Conservation (phyloP, 2,113 vertebrate species). For the Phocoena sinus region DNA sequence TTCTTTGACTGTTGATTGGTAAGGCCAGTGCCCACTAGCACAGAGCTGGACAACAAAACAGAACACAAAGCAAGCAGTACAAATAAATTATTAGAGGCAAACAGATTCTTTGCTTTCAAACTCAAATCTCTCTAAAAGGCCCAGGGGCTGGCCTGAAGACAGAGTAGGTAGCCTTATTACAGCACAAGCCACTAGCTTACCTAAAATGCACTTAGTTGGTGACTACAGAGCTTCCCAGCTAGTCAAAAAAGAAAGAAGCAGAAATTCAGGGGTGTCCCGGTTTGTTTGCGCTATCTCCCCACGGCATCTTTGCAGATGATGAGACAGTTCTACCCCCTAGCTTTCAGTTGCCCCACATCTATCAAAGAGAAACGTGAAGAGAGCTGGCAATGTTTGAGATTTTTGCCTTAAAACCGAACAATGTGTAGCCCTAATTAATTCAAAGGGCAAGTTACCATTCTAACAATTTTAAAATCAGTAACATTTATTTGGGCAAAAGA, state of each 20-base stretch:
- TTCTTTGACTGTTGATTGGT: neutral
- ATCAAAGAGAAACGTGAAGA: neutral
- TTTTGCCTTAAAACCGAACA: neutral
- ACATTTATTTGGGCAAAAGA: neutral
- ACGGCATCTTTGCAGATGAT: neutral
- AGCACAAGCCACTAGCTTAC: neutral
- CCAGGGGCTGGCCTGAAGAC: too few relatives aligned
- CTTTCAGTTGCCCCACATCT: neutral
- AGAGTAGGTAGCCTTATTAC: too few relatives aligned
- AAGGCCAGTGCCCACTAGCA: neutral
- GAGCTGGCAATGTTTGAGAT: neutral
- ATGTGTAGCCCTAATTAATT: neutral
- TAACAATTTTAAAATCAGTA: neutral
- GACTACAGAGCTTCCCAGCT: neutral
- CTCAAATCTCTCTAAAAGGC: neutral
- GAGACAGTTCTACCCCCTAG: neutral
- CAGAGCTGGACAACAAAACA: too few relatives aligned
- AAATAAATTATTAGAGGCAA: neutral
- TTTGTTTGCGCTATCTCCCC: accelerated
- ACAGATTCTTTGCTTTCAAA: neutral
- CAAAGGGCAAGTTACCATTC: neutral
- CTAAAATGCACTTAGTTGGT: neutral
- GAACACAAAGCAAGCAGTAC: neutral
- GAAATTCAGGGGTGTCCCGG: accelerated
- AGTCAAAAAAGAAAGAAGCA: neutral